Conservation (phyloP, 2,113 vertebrate genomes). For the Microcebus jonahi region DNA sequence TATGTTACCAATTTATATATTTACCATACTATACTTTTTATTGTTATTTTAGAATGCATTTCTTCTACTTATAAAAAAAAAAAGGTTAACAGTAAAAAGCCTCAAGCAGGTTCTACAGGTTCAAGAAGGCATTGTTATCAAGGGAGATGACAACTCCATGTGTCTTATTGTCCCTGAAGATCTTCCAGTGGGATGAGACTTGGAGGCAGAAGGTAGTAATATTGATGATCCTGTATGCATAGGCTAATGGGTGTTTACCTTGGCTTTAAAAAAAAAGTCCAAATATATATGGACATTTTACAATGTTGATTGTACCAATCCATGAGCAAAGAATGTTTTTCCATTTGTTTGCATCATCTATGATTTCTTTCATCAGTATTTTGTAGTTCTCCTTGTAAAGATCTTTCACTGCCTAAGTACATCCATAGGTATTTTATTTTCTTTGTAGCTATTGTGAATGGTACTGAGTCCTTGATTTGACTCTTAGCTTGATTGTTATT, state of each 20-base stretch:
- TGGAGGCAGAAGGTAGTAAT: not conserved
- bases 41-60: not conserved
- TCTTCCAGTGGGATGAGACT: not conserved
- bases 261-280: not conserved
- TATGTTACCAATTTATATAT: not conserved
- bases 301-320: not conserved
- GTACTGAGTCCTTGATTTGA: too few species aligned
- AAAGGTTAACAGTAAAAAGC: not conserved
- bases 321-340: too few species aligned
- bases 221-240: not conserved
- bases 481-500: too few species aligned
- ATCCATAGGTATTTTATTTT: too few species aligned
- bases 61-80: not conserved
- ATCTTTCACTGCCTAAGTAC: too few species aligned
- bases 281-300: too few species aligned
- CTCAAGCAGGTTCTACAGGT: not conserved
- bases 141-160: not conserved
- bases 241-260: not conserved
- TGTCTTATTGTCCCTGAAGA: not conserved
- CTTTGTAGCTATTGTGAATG: too few species aligned
- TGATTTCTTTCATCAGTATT: too few species aligned
- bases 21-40: not conserved
- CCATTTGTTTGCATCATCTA: too few species aligned
- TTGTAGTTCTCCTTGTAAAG: too few species aligned
- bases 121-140: not conserved